Evolutionary conservation across 2,797 vertebrate species (phyloP).

Genomic region (Tiaroga cobitis): DNA sequence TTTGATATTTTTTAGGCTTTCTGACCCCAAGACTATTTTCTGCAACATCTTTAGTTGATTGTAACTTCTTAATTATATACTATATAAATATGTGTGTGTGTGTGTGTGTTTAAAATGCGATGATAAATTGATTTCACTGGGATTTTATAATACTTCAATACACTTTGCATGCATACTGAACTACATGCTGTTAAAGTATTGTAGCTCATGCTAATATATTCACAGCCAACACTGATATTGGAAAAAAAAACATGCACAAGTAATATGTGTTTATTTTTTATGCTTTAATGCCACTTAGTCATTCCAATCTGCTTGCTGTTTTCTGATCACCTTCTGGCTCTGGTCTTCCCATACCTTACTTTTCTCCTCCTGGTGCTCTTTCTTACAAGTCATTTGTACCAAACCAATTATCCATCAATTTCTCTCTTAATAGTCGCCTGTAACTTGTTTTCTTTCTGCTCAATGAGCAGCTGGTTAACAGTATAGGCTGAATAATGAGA

Average conservation of each 20-base stretch:
- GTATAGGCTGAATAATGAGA: slow-evolving; percentile 42
- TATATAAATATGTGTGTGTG: no score
- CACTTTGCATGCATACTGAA: not conserved
- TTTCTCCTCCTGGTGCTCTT: slow-evolving; percentile 37
- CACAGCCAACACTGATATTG: not conserved
- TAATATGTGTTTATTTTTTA: slow-evolving; percentile 29
- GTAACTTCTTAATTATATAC: no score
- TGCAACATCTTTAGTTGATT: no score
- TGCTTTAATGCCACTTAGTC: slow-evolving; percentile 48
- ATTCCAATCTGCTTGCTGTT: slow-evolving; percentile 28
- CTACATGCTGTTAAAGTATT: not conserved
- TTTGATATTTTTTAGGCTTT: no score
- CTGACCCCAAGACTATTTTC: no score
- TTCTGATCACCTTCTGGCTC: slow-evolving; percentile 36
- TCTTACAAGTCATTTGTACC: slow-evolving; percentile 44
- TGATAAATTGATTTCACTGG: not conserved
- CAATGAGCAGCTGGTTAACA: slow-evolving; percentile 15
- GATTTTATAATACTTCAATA: not conserved
- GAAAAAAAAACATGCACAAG: not conserved
- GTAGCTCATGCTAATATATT: slow-evolving; percentile 3
- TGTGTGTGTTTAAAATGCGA: not conserved
- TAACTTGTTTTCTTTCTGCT: slow-evolving; percentile 40
- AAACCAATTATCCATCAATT: slow-evolving; percentile 49
- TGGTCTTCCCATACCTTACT: slow-evolving; percentile 29
- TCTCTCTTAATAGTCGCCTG: slow-evolving; percentile 9